These are phyloP conservation scores for Parauchenoglanis ngamensis DNA, from an alignment of 2,797 vertebrate species.

Conservation along the genomic window DNA sequence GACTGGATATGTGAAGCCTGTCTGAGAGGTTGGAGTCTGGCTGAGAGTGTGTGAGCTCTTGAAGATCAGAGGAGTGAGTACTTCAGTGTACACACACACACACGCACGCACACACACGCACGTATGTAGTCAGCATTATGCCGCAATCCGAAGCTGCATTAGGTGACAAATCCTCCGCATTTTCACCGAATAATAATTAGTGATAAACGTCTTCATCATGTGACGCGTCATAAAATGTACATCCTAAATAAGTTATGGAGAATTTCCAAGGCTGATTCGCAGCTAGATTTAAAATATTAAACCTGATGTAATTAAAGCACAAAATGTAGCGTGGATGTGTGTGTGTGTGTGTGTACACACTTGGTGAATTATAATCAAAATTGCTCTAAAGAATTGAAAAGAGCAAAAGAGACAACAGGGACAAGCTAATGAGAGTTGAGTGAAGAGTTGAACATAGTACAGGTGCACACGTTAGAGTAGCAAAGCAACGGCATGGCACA, in stretches of 20 bases:
- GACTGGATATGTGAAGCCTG: constrained; percentile 14
- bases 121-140: background rate
- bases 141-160: background rate
- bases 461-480: background rate
- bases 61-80: constrained; percentile 3
- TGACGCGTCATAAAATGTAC: background rate
- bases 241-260: background rate
- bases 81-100: background rate
- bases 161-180: background rate
- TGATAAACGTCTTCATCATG: background rate
- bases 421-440: background rate
- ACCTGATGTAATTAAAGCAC: background rate
- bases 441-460: background rate
- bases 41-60: background rate
- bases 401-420: background rate
- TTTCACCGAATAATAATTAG: background rate
- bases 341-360: background rate
- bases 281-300: background rate
- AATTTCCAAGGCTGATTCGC: background rate
- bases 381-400: background rate
- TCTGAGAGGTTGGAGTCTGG: constrained; percentile 8
- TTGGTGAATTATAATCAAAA: background rate
- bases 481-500: background rate
- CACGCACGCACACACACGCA: too few species aligned
- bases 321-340: background rate